Conservation (phyloP, 2,888 invertebrate species). For the Xestia xanthographa region DNA sequence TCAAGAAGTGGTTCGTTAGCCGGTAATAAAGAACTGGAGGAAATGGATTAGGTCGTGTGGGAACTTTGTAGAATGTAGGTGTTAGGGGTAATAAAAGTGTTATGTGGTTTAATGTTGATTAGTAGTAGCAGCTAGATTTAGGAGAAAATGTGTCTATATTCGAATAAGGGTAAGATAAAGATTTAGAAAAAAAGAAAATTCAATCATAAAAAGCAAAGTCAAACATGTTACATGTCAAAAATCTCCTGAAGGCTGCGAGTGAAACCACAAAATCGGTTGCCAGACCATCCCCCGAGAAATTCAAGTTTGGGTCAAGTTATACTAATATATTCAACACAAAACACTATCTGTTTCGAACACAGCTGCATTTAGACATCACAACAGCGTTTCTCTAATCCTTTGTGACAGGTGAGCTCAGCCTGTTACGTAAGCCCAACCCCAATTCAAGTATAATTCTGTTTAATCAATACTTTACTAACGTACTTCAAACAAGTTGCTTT, state of each 20-base stretch:
- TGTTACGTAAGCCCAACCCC: constrained; percentile 20
- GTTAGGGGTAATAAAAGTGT: constrained; percentile 13
- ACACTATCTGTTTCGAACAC: constrained; percentile 18
- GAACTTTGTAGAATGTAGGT: neutral
- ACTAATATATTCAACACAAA: constrained; percentile 10
- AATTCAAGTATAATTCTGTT: constrained; percentile 41
- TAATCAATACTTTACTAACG: constrained; percentile 50
- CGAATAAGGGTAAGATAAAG: neutral
- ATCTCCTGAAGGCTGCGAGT: neutral
- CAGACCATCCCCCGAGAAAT: neutral
- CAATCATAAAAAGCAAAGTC: neutral
- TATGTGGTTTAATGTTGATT: neutral
- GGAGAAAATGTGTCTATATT: neutral
- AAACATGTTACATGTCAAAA: neutral
- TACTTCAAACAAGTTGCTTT: constrained; percentile 27
- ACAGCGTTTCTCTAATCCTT: constrained; percentile 12
- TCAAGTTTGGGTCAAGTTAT: neutral
- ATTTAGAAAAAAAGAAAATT: neutral
- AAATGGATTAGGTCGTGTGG: constrained; percentile 26
- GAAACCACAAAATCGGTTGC: neutral
- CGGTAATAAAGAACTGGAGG: constrained; percentile 33
- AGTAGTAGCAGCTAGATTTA: neutral
- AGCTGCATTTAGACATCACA: constrained; percentile 4
- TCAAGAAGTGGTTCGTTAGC: constrained; percentile 47
- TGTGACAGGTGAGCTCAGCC: constrained; percentile 24